These are phyloP conservation scores for Tiliqua scincoides DNA, from an alignment of 2,113 vertebrate species.

Conservation along the genomic window DNA sequence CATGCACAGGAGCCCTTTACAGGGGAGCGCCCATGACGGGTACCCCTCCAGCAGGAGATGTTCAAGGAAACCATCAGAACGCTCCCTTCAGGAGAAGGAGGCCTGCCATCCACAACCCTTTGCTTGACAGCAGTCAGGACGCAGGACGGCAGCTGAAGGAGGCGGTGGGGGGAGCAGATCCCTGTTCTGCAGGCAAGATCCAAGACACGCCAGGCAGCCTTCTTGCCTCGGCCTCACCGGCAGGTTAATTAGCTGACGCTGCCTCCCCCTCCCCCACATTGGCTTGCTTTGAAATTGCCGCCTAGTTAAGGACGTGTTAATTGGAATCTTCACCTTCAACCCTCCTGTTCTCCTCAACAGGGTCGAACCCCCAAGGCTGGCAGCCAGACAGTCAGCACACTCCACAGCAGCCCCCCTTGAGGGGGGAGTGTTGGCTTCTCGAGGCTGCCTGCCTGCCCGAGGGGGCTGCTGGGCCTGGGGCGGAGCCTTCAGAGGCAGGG, in stretches of 20 bases:
- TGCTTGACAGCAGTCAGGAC: no score
- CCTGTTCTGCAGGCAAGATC: not conserved
- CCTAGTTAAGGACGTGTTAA: not conserved
- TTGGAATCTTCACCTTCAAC: not conserved
- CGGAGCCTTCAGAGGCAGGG: no score
- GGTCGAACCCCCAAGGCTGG: not conserved
- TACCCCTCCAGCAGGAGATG: no score
- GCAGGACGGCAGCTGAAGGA: not conserved
- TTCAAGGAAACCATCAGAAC: no score
- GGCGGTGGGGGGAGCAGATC: no score
- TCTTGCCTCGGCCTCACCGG: not conserved
- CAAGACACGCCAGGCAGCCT: not conserved
- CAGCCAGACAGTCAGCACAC: no score
- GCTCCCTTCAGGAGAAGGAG: no score
- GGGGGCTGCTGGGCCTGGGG: no score
- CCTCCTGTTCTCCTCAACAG: fast-evolving
- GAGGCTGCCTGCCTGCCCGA: no score
- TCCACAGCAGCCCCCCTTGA: not conserved
- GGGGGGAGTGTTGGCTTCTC: not conserved
- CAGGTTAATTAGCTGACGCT: not conserved
- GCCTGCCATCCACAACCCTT: no score
- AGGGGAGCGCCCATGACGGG: no score
- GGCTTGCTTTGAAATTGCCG: not conserved
- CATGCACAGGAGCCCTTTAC: no score
- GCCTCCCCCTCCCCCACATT: not conserved